Evolutionary conservation across 2,113 vertebrate genomes (phyloP).

Genomic region (Stercorarius parasiticus): DNA sequence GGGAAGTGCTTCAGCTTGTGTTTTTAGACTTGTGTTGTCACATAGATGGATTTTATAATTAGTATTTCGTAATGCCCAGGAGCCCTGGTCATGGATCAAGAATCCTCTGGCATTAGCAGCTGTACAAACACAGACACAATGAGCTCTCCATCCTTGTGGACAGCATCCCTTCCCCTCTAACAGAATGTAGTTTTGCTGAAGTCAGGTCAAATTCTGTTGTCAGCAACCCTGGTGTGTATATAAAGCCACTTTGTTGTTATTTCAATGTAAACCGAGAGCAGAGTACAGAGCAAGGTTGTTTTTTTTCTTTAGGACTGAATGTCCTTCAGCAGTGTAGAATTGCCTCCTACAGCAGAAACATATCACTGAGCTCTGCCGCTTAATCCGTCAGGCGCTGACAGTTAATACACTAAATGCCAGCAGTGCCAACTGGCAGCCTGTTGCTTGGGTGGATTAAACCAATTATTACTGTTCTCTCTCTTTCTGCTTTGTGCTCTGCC

Average conservation of each 20-base stretch:
- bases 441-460: constrained; percentile 1
- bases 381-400: background rate
- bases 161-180: background rate
- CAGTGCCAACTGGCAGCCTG: constrained; percentile 14
- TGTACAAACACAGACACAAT: background rate
- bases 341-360: background rate
- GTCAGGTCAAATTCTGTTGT: background rate
- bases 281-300: background rate
- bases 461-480: background rate
- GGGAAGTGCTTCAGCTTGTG: background rate
- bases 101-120: background rate
- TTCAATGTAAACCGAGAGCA: background rate
- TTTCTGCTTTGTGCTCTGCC: background rate
- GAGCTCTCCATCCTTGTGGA: background rate
- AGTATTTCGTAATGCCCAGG: background rate
- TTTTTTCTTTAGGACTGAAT: background rate
- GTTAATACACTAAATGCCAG: background rate
- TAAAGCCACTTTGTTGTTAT: constrained; percentile 1
- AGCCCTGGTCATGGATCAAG: background rate
- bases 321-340: background rate
- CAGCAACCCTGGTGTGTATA: background rate
- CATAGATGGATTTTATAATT: constrained; percentile 23
- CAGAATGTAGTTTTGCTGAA: background rate
- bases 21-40: background rate
- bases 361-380: background rate